Evolutionary conservation across 2,888 invertebrate species (phyloP), one percentile per base, ranked within the genome.

Genomic region (Clistopyga incitator): DNA sequence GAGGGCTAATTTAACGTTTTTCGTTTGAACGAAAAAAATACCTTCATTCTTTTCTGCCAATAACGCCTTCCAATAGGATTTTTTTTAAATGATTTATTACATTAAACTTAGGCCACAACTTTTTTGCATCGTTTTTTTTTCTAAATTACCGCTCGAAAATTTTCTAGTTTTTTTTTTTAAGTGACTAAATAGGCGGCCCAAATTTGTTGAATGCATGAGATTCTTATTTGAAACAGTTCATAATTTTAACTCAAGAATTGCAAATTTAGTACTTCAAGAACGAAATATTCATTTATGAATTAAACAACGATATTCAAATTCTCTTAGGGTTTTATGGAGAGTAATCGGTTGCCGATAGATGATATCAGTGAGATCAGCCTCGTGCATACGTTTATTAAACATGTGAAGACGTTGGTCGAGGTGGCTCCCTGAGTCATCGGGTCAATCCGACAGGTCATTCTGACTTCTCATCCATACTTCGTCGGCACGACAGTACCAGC

Each of bases 371-470:
- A 34, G 6, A 11, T 59, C n/a, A 6, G 4, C 8, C n/a, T 6
- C 59, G 1, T 34, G 29, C 59, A 15, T 34, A 34, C 8, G n/a
- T 34, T 54, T 54, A 23, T 54, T 11, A 20, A 23, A 6, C 10
- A 1, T 23, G 8, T 29, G 59, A 59, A n/a, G 15, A 29, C 59
- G 34, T 34, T 59, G 59, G n/a, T 25, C 59, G 29, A 29, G 59
- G 29, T 29, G n/a, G n/a, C n/a, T n/a, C n/a, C 29, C 6, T 64
- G 18, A 38, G 64, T 61, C 61, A 61, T 18, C n/a, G 64, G 64
- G 42, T 64, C 42, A 42, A 42, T 64, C 64, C 4, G 10, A 20
- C 64, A 42, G 64, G 64, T 59, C 42, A 15, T 13, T 64, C 11
- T 20, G 13, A 13, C 20, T 11, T 34, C 15, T 59, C n/a, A 13